phyloP scores from a whole-genome alignment of 2,113 vertebrate genomes.

The Prolemur simus region DNA sequence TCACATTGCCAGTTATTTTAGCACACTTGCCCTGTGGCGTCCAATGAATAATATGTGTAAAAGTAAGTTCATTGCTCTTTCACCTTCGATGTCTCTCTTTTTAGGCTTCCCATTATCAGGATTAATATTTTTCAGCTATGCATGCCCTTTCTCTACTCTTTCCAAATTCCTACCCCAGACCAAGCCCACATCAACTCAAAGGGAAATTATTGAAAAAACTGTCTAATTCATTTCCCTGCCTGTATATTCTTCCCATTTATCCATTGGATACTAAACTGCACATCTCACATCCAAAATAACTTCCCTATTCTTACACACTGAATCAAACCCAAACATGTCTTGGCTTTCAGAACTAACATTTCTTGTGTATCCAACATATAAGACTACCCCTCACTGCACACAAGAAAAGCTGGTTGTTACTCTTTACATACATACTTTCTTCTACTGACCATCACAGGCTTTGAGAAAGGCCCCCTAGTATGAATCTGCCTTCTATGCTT shows the following conservation, averaged over 20 bases:
- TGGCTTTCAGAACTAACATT: neutral
- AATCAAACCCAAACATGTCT: conserved; percentile 21
- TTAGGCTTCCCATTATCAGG: neutral
- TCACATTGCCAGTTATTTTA: neutral
- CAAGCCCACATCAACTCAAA: neutral
- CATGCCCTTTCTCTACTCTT: neutral
- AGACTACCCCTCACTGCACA: neutral
- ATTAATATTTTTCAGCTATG: neutral
- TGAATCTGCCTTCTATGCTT: neutral
- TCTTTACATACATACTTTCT: neutral
- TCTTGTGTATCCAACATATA: neutral
- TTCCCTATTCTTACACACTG: neutral
- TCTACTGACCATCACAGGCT: neutral
- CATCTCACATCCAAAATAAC: conserved; percentile 11
- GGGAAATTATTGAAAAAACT: neutral
- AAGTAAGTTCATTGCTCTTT: neutral
- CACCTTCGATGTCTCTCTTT: neutral
- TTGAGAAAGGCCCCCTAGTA: neutral
- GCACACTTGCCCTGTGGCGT: neutral
- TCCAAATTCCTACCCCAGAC: neutral
- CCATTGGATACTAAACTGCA: neutral
- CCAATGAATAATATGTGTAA: conserved; percentile 22
- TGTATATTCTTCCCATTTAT: neutral
- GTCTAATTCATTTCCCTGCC: neutral
- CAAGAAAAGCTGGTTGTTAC: neutral